A percentile compares a stretch with the other conserved stretches of the same genome.
These are phyloP conservation scores for Anthonomus grandis DNA, from an alignment of 1,140 invertebrate genomes.

Conservation along the genomic window DNA sequence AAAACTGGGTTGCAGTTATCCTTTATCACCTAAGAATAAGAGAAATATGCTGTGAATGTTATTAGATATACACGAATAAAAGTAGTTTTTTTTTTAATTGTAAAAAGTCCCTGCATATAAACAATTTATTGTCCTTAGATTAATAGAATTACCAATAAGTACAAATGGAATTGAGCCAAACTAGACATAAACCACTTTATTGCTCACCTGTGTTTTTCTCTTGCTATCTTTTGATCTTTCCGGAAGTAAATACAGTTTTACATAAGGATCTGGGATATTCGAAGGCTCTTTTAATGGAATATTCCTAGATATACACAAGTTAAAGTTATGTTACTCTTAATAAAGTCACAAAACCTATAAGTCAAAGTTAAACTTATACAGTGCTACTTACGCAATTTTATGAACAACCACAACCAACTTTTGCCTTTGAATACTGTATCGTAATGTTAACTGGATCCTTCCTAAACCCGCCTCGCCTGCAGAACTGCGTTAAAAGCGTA, in stretches of 20 bases:
- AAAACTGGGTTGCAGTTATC: slow-evolving; percentile 89
- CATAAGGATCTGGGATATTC: slow-evolving; percentile 92
- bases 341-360: too few relatives aligned
- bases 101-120: too few relatives aligned
- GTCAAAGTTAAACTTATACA: neutral
- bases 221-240: slow-evolving; percentile 84
- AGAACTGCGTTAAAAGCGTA: slow-evolving; percentile 45
- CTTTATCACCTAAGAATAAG: slow-evolving; percentile 62
- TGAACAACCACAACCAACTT: slow-evolving; percentile 79
- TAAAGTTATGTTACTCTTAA: too few relatives aligned
- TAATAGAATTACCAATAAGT: neutral
- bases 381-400: slow-evolving; percentile 75
- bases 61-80: neutral
- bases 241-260: slow-evolving; percentile 88
- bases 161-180: neutral
- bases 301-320: slow-evolving; percentile 58
- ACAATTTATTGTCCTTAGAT: too few relatives aligned
- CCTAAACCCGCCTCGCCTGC: slow-evolving; percentile 69
- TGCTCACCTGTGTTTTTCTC: slow-evolving; percentile 75
- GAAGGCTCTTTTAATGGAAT: slow-evolving; percentile 81
- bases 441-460: slow-evolving; percentile 79
- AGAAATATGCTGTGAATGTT: slow-evolving; percentile 7
- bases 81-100: neutral
- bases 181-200: too few relatives aligned
- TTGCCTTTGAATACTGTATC: slow-evolving; percentile 79